Evolutionary conservation across 2,797 vertebrate genomes (phyloP).

Genomic region (Toxotes lorentzi): DNA sequence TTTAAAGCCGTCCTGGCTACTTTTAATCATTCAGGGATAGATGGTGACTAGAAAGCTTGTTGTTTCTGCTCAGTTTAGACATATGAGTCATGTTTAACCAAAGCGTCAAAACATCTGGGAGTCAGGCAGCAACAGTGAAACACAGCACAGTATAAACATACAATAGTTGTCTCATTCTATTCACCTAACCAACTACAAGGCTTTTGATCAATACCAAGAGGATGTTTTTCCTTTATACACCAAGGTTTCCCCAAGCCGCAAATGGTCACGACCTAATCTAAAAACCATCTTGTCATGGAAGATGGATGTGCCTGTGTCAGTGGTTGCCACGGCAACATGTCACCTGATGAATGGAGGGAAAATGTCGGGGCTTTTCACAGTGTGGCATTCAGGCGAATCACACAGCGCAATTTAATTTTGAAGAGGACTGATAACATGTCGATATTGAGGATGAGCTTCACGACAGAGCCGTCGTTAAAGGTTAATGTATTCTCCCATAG

Average conservation of each 20-base stretch:
- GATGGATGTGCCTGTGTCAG: conserved; percentile 45
- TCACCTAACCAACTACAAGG: background rate
- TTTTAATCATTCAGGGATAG: conserved; percentile 30
- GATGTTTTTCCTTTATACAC: conserved; percentile 16
- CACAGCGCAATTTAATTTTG: conserved; percentile 50
- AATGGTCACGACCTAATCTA: conserved; percentile 39
- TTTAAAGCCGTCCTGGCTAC: conserved; percentile 17
- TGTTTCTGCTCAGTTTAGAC: conserved; percentile 27
- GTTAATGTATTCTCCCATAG: conserved; percentile 69
- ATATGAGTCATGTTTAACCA: conserved; percentile 38
- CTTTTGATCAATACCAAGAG: background rate
- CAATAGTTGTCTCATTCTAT: conserved; percentile 5
- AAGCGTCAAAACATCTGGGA: conserved; percentile 13
- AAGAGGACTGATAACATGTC: conserved; percentile 56
- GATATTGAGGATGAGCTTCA: conserved; percentile 55
- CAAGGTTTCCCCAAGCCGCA: conserved; percentile 16
- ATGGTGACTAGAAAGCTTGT: conserved; percentile 1
- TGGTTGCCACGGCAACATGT: conserved; percentile 56
- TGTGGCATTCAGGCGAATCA: conserved; percentile 53
- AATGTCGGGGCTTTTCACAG: conserved; percentile 48
- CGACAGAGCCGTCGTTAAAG: conserved; percentile 53
- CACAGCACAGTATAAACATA: background rate
- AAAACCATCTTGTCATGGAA: conserved; percentile 27
- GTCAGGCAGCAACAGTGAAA: conserved; percentile 11
- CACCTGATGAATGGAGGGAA: conserved; percentile 46